These are phyloP conservation scores for Colletes gigas DNA, from an alignment of 1,140 invertebrate species.

Conservation along the genomic window DNA sequence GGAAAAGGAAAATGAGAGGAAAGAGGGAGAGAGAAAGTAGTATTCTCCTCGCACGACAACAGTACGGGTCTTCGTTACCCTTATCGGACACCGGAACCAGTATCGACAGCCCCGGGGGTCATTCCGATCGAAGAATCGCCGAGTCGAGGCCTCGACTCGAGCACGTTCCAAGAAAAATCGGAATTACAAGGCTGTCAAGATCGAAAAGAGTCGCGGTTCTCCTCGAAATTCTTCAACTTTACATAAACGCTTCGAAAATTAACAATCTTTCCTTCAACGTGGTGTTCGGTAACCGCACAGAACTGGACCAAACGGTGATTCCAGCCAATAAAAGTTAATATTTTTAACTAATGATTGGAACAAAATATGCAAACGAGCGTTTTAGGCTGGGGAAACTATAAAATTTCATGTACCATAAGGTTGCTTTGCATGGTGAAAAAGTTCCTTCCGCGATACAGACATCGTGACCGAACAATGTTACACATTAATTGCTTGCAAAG, in stretches of 20 bases:
- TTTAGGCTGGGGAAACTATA: too few species aligned
- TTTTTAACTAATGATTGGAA: too few species aligned
- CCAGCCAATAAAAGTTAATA: too few species aligned
- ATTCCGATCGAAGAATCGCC: slow-evolving; percentile 49
- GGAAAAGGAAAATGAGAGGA: slow-evolving; percentile 18
- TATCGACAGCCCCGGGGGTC: slow-evolving; percentile 55
- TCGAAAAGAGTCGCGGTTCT: not conserved
- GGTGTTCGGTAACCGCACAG: not conserved
- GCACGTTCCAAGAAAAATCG: slow-evolving; percentile 19
- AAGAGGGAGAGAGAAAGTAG: not conserved
- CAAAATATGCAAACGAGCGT: too few species aligned
- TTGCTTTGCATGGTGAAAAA: too few species aligned
- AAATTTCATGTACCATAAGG: too few species aligned
- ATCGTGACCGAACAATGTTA: too few species aligned
- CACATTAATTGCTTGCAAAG: too few species aligned
- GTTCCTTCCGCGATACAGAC: too few species aligned
- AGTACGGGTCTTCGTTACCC: slow-evolving; percentile 59
- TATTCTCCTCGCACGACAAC: slow-evolving; percentile 52
- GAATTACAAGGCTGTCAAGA: slow-evolving; percentile 21
- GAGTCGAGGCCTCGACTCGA: slow-evolving; percentile 17
- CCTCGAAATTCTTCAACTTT: too few species aligned
- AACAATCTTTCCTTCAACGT: not conserved
- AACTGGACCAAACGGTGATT: too few species aligned
- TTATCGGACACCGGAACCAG: slow-evolving; percentile 62
- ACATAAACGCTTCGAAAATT: not conserved